Base-by-base conservation (phyloP, 2,113 vertebrate species). In the Brienomyrus longianalis region DNA sequence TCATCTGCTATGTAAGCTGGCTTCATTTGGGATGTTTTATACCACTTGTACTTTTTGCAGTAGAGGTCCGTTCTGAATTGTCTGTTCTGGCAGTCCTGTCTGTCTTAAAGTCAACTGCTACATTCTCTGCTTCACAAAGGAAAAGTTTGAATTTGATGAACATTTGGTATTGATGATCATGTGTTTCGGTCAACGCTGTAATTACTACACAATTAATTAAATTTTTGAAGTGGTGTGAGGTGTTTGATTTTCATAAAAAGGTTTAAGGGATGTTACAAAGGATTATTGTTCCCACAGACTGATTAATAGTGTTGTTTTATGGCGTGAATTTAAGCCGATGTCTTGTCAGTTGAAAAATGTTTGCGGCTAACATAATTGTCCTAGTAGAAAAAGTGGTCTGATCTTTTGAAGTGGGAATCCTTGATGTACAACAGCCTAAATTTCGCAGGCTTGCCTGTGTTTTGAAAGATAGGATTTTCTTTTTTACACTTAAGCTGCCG, bases 401-500 rank as follows among this genome's bases (percentile, higher is more conserved):
- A 89, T 89, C 87, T 59, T 45, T 19, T 87, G 90, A 70, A 39
- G n/a, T 83, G 85, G 51, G 86, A 74, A 77, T 90, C 59, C 77
- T 89, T 45, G 84, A 88, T 74, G 89, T 86, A 88, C 59, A 62
- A 74, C 83, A 89, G 87, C 50, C 74, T 50, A 51, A 56, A 56
- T 54, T 77, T 88, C 45, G 51, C 84, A 74, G 90, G 88, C 87
- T 50, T 39, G 90, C 59, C 88, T 91, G 91, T 91, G 91, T 91
- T 91, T 91, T 88, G 84, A 89, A 90, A 90, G 91, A 92, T 92
- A 91, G 84, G 83, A 92, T 77, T 89, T 87, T 39, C 93, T 95
- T 92, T 93, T 95, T 95, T 95, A 95, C 93, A 95, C 95, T 94
- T 95, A 95, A 95, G 94, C 94, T 94, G 93, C 91, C 89, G 92